Conservation (phyloP, 2,888 invertebrate genomes). For the Tuberolachnus salignus region DNA sequence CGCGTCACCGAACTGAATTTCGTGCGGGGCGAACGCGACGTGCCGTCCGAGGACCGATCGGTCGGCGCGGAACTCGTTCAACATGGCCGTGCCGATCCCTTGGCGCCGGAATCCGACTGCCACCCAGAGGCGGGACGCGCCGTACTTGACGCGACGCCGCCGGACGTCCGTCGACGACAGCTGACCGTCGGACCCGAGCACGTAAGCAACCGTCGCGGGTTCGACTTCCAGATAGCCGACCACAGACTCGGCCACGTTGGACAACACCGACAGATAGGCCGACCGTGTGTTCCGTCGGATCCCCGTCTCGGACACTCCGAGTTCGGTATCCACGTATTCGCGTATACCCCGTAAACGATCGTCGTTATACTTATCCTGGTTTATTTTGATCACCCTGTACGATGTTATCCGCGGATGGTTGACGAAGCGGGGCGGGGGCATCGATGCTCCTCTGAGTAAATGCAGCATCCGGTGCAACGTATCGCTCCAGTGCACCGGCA, state of each 20-base stretch:
- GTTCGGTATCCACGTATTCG: constrained; percentile 5
- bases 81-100: constrained; percentile 9
- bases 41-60: background rate
- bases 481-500: constrained; percentile 2
- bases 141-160: background rate
- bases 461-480: background rate
- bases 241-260: background rate
- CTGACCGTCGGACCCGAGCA: background rate
- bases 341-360: background rate
- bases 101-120: background rate
- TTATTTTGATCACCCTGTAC: background rate
- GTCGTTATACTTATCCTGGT: background rate
- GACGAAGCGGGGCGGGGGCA: background rate
- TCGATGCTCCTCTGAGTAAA: background rate
- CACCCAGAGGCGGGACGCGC: constrained; percentile 1
- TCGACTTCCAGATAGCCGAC: constrained; percentile 19
- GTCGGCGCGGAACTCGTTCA: constrained; percentile 9
- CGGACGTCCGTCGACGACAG: too few species aligned
- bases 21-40: constrained; percentile 5
- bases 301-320: background rate
- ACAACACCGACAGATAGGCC: background rate
- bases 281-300: background rate
- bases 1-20: background rate
- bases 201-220: background rate
- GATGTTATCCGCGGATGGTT: background rate